Conservation (phyloP, 2,888 invertebrate species). For the Harpalus rufipes region DNA sequence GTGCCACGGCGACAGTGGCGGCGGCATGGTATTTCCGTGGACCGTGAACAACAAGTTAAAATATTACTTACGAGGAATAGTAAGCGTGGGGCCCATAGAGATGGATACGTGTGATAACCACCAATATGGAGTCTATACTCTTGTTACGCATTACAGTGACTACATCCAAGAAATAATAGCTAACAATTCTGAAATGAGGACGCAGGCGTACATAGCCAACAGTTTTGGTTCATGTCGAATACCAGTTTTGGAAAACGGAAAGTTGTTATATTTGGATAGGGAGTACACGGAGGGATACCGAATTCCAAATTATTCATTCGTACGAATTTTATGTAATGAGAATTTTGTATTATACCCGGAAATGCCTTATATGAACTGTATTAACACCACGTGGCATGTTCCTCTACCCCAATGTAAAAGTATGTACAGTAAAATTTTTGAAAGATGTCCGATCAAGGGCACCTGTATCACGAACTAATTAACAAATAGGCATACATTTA, state of each 20-base stretch:
- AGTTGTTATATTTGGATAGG: neutral
- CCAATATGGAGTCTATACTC: constrained; percentile 68
- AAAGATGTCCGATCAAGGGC: no score
- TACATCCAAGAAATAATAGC: neutral
- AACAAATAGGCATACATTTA: no score
- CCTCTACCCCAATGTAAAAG: neutral
- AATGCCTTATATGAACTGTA: neutral
- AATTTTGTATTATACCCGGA: neutral
- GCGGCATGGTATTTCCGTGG: constrained; percentile 75
- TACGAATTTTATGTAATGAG: neutral
- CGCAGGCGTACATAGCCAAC: neutral
- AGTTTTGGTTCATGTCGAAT: neutral
- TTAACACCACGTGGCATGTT: neutral
- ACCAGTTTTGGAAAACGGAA: neutral
- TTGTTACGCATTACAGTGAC: constrained; percentile 39
- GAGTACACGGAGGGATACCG: neutral
- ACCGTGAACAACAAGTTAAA: constrained; percentile 70
- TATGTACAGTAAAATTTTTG: no score
- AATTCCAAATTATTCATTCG: neutral
- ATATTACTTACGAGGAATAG: constrained; percentile 76
- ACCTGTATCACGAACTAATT: no score
- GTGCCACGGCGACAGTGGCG: constrained; percentile 77
- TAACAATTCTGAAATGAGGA: neutral
- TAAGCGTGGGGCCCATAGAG: constrained; percentile 74
- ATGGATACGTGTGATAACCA: constrained; percentile 69